Conservation (phyloP, 2,888 invertebrate species). For the Sinohyriopsis cumingii region DNA sequence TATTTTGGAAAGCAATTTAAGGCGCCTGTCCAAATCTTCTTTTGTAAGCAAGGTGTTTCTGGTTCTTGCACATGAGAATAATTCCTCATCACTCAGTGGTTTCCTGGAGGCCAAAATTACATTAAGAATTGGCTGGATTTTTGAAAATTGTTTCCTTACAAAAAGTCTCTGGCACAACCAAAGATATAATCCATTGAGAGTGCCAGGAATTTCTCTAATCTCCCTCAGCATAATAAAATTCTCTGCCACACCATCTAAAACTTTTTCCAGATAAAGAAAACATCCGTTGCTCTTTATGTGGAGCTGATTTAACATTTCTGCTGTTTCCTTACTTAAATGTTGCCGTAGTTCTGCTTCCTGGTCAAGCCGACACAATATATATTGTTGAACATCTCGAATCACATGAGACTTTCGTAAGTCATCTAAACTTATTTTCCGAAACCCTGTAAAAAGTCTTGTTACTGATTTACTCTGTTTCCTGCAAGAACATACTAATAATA, state of each 20-base stretch:
- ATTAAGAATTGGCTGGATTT: conserved; percentile 82
- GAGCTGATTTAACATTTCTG: conserved; percentile 94
- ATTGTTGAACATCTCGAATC: conserved; percentile 94
- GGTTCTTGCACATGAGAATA: conserved; percentile 87
- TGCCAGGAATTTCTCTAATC: conserved; percentile 96
- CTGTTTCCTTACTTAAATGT: conserved; percentile 91
- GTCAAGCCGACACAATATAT: conserved; percentile 88
- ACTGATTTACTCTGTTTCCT: conserved; percentile 83
- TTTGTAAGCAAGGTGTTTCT: conserved; percentile 81
- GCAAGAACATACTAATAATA: conserved; percentile 90
- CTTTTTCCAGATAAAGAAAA: conserved; percentile 71
- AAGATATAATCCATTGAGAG: conserved; percentile 93
- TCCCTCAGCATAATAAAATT: conserved; percentile 89
- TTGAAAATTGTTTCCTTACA: conserved; percentile 87
- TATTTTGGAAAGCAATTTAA: conserved; percentile 70
- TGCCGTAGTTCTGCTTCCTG: conserved; percentile 90
- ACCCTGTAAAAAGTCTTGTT: conserved; percentile 82
- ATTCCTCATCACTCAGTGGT: conserved; percentile 82
- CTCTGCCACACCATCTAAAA: conserved; percentile 90
- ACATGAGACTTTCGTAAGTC: conserved; percentile 87
- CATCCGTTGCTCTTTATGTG: conserved; percentile 95
- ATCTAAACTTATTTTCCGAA: conserved; percentile 91
- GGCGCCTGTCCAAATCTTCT: conserved; percentile 61
- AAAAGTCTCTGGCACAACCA: conserved; percentile 96
- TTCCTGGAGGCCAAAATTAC: conserved; percentile 87